Evolutionary conservation across 2,113 vertebrate genomes (phyloP).

Genomic region (Fulmarus glacialis): DNA sequence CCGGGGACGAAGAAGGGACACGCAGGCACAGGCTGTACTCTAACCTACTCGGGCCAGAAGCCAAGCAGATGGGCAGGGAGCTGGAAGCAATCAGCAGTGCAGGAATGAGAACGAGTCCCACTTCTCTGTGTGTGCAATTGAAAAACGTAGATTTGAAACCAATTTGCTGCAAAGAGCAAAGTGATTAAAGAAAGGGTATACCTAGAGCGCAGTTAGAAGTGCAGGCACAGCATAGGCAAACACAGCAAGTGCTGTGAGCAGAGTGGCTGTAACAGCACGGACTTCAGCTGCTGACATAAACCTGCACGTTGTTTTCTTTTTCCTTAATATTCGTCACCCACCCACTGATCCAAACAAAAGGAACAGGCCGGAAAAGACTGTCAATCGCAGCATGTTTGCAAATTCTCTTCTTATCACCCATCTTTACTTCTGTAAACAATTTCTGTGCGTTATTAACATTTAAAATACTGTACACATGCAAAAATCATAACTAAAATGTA

Average conservation of each 20-base stretch:
- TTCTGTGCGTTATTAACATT: background rate
- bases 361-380: background rate
- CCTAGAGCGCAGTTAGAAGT: background rate
- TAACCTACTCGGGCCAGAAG: background rate
- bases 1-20: background rate
- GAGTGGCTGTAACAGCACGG: background rate
- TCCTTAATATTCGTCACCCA: background rate
- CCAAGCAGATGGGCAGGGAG: background rate
- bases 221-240: background rate
- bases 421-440: background rate
- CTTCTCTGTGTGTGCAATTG: background rate
- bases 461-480: background rate
- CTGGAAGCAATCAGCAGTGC: background rate
- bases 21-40: background rate
- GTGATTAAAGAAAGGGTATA: background rate
- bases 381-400: background rate
- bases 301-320: background rate
- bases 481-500: background rate
- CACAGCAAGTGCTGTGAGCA: background rate
- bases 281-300: background rate
- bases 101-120: background rate
- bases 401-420: background rate
- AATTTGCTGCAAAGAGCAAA: background rate
- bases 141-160: background rate
- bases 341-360: background rate